Conservation (phyloP, 2,113 vertebrate species). For the Lycaon pictus region DNA sequence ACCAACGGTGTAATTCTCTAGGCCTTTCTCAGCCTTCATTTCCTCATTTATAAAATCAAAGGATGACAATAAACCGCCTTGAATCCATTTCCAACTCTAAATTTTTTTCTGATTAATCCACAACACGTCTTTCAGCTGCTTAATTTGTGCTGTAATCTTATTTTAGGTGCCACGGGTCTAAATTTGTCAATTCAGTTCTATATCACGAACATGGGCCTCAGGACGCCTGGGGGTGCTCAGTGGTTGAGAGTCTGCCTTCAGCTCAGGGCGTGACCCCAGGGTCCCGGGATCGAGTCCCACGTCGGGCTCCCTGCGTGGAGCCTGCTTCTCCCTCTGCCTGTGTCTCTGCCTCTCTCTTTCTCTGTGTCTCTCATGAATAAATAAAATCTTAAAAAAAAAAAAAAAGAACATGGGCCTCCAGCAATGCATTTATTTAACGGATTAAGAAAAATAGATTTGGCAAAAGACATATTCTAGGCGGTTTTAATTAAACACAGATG, state of each 20-base stretch:
- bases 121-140: neutral
- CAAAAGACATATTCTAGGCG: neutral
- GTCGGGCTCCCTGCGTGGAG: no score
- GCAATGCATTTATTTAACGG: neutral
- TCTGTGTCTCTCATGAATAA: no score
- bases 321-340: no score
- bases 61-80: neutral
- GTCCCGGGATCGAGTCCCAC: no score
- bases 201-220: neutral
- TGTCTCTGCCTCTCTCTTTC: no score
- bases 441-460: constrained; percentile 1
- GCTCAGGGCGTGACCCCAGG: no score
- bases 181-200: neutral
- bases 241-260: no score
- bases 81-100: neutral
- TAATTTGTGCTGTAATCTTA: neutral
- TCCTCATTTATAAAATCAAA: neutral
- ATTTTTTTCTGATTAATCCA: neutral
- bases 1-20: neutral
- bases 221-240: no score
- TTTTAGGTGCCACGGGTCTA: neutral
- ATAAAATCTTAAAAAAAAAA: no score
- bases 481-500: neutral
- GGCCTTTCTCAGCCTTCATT: neutral
- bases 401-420: neutral